A percentile compares a stretch with the other conserved stretches of the same genome.
phyloP scores from a whole-genome alignment of 1,140 invertebrate species.

The Brachionus paranguensis region DNA sequence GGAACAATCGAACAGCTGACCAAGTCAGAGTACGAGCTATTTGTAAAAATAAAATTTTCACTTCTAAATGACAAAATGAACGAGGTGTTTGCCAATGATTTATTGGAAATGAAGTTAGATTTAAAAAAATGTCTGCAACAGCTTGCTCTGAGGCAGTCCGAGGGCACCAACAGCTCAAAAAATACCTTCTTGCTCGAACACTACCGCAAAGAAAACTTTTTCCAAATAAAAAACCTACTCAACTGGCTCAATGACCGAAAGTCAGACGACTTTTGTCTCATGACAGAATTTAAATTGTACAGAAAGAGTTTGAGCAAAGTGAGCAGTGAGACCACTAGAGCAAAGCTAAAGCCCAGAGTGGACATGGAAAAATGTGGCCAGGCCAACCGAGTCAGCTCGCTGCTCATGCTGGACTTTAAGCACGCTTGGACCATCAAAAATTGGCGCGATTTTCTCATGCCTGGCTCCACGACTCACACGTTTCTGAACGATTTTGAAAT shows the following conservation, averaged over 20 bases:
- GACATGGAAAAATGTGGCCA: not conserved
- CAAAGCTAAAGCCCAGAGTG: not conserved
- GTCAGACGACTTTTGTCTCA: conserved; percentile 18
- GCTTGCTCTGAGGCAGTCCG: not conserved
- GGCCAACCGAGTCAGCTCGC: not conserved
- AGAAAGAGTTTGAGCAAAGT: not conserved
- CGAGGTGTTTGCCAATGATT: not conserved
- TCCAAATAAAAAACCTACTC: not conserved
- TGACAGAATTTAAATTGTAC: conserved; percentile 9
- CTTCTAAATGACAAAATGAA: conserved; percentile 7
- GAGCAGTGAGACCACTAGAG: not conserved
- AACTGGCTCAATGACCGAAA: not conserved
- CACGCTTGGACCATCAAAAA: conserved; percentile 16
- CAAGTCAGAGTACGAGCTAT: not conserved
- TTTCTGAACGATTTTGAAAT: conserved; percentile 30
- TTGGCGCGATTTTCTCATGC: not conserved
- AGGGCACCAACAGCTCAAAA: not conserved
- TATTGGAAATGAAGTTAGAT: not conserved
- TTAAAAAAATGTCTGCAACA: not conserved
- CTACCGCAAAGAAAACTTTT: not conserved
- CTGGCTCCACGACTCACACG: not conserved
- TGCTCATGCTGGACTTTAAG: not conserved
- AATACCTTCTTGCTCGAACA: not conserved
- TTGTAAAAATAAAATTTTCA: not conserved
- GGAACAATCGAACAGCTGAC: not conserved